Conservation (phyloP, 2,888 invertebrate genomes). For the Sinodicranocentrus sp. region DNA sequence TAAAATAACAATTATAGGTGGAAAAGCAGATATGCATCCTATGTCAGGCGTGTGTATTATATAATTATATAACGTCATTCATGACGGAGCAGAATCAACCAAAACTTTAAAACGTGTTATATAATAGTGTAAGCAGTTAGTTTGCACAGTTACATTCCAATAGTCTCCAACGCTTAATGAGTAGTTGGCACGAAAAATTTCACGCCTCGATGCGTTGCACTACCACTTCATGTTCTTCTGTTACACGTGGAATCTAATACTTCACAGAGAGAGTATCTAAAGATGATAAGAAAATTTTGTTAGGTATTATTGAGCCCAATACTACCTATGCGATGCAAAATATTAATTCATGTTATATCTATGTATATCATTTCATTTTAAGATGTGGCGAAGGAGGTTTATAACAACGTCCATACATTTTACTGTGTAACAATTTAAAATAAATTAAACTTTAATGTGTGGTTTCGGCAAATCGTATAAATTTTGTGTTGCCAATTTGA, state of each 20-base stretch:
- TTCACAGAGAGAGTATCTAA: too few relatives aligned
- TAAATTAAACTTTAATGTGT: background rate
- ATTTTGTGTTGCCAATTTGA: too few relatives aligned
- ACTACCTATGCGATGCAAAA: background rate
- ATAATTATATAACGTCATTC: background rate
- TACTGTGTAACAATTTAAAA: background rate
- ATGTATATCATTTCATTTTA: background rate
- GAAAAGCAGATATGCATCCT: background rate
- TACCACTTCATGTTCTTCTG: constrained; percentile 21
- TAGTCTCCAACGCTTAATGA: constrained; percentile 39
- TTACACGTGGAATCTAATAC: constrained; percentile 27
- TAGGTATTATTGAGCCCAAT: too few relatives aligned
- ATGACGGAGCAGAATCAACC: too few relatives aligned
- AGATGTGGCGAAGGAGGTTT: background rate
- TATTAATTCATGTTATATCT: background rate
- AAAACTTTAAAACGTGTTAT: too few relatives aligned
- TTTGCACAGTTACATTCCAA: constrained; percentile 21
- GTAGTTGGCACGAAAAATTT: constrained; percentile 54
- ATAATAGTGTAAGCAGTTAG: constrained; percentile 4
- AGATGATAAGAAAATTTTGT: too few relatives aligned
- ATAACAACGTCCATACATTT: background rate
- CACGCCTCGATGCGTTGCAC: constrained; percentile 47
- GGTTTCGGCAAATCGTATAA: background rate
- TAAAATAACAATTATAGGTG: background rate
- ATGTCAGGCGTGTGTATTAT: background rate